These are phyloP conservation scores for Hyaena hyaena DNA, from an alignment of 2,113 vertebrate species.

Conservation along the genomic window DNA sequence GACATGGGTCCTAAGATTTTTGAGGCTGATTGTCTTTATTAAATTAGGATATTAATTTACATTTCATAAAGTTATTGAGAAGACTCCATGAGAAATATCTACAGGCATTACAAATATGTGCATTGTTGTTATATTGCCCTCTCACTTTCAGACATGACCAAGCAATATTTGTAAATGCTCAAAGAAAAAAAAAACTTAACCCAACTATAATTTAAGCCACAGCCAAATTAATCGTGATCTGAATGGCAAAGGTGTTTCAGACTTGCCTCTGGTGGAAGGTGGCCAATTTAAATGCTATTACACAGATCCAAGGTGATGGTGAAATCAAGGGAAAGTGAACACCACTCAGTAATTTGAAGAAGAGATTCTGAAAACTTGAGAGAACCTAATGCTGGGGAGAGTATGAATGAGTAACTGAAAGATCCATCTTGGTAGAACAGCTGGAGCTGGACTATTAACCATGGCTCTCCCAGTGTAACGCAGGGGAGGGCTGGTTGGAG, in stretches of 20 bases:
- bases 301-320: background rate
- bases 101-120: background rate
- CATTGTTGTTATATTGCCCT: background rate
- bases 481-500: background rate
- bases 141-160: background rate
- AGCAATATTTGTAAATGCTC: background rate
- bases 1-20: background rate
- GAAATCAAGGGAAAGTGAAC: background rate
- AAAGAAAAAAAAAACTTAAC: background rate
- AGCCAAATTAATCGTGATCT: background rate
- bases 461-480: rapidly evolving
- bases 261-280: background rate
- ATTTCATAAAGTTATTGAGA: background rate
- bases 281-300: background rate
- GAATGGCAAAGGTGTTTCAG: rapidly evolving
- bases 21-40: background rate
- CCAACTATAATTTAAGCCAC: background rate
- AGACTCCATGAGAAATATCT: background rate
- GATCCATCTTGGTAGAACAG: background rate
- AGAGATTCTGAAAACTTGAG: background rate
- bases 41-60: background rate
- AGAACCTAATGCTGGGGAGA: background rate
- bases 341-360: background rate
- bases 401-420: too few species aligned
- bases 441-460: background rate